Percentiles rank a stretch among this genome's conserved stretches.
Conservation (phyloP, 2,797 vertebrate species). For the Crenichthys baileyi region DNA sequence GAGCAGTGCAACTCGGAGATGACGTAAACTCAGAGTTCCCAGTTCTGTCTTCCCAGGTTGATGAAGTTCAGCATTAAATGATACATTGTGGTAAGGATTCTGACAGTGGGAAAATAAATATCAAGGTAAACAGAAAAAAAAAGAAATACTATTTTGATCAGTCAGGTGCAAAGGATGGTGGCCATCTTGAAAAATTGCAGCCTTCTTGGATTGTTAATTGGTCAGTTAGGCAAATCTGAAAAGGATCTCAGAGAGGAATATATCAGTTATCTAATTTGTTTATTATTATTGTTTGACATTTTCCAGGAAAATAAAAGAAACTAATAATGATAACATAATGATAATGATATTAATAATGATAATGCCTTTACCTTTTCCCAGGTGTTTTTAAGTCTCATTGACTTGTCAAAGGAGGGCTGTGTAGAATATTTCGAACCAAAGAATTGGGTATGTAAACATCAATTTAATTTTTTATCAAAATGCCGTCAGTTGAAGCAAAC, state of each 20-base stretch:
- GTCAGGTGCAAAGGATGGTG: background rate
- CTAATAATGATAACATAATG: background rate
- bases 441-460: background rate
- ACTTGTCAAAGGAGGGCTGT: background rate
- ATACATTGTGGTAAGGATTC: too few relatives aligned
- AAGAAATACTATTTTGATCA: too few relatives aligned
- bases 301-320: background rate
- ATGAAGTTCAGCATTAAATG: too few relatives aligned
- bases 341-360: background rate
- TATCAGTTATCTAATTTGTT: background rate
- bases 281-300: too few relatives aligned
- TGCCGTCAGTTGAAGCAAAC: background rate
- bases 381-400: background rate
- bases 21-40: too few relatives aligned
- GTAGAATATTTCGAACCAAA: fast-evolving
- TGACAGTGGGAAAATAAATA: too few relatives aligned
- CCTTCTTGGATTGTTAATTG: background rate
- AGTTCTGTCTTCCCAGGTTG: too few relatives aligned
- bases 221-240: background rate
- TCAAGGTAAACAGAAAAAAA: too few relatives aligned
- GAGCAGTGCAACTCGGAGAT: too few relatives aligned
- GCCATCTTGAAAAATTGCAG: background rate
- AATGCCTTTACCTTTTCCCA: background rate
- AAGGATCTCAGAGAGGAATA: background rate
- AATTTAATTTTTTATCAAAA: background rate